Conservation (phyloP, 2,113 vertebrate species). For the Onychostruthus taczanowskii region DNA sequence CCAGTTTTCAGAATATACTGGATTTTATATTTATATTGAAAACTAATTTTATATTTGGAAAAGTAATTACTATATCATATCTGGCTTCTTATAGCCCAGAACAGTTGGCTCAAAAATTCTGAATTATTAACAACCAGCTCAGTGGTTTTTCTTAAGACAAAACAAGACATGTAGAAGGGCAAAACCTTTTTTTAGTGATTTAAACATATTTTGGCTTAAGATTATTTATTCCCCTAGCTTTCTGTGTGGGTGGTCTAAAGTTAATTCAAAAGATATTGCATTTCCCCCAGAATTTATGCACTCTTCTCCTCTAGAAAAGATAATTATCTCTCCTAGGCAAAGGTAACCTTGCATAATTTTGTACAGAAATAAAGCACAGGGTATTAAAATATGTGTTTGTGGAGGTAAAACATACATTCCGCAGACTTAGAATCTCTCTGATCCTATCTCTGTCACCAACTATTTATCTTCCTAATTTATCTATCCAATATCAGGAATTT, state of each 20-base stretch:
- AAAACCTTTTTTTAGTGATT: constrained; percentile 13
- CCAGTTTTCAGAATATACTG: neutral
- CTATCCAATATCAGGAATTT: constrained; percentile 12
- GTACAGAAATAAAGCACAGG: neutral
- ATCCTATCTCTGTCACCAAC: neutral
- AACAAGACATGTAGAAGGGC: neutral
- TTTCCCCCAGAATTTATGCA: constrained; percentile 1
- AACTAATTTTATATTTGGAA: neutral
- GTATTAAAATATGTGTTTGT: neutral
- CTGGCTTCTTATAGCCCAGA: neutral
- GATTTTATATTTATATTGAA: neutral
- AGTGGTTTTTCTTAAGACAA: constrained; percentile 22
- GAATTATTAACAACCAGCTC: neutral
- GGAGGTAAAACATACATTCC: neutral
- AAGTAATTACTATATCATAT: neutral
- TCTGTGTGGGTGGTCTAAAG: constrained; percentile 24
- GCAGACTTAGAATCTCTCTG: neutral
- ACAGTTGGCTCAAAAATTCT: neutral
- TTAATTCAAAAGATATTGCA: constrained; percentile 3
- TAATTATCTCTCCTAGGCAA: constrained; percentile 24
- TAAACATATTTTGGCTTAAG: constrained; percentile 37
- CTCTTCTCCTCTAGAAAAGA: constrained; percentile 18
- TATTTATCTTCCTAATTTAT: constrained; percentile 40
- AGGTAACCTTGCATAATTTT: neutral
- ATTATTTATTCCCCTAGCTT: neutral